Evolutionary conservation across 2,797 vertebrate species (phyloP).

Genomic region (Pelochelys cantorii): DNA sequence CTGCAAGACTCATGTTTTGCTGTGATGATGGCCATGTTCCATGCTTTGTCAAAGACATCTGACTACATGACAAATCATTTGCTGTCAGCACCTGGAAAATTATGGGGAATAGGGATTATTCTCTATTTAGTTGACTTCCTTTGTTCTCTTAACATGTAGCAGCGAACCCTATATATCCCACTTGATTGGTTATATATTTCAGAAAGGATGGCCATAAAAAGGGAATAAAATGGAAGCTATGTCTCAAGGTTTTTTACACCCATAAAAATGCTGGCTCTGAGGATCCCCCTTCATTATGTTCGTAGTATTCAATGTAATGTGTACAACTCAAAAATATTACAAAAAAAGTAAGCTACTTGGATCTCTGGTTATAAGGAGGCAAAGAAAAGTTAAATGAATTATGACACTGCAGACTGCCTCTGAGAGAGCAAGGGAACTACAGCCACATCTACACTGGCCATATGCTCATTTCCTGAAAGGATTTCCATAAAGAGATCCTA

Average conservation of each 20-base stretch:
- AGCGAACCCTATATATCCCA: not conserved
- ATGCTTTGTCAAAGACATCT: conserved; percentile 70
- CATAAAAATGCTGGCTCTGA: not conserved
- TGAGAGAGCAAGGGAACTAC: not conserved
- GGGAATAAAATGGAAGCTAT: not conserved
- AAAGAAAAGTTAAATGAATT: not conserved
- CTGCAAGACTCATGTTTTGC: not conserved
- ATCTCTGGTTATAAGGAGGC: not conserved
- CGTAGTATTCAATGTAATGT: not conserved
- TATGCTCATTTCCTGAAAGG: not conserved
- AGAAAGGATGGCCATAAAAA: not conserved
- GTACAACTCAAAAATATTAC: not conserved
- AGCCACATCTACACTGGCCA: not conserved
- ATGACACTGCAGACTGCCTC: not conserved
- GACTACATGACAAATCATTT: conserved; percentile 73
- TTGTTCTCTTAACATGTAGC: conserved; percentile 16
- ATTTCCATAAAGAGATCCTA: not conserved
- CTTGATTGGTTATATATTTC: not conserved
- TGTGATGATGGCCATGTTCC: conserved; percentile 24
- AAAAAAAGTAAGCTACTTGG: not conserved
- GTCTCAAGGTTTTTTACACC: not conserved
- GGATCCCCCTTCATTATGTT: not conserved
- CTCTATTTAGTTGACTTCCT: conserved; percentile 49
- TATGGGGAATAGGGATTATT: not conserved
- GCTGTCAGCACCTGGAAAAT: conserved; percentile 58